phyloP scores from a whole-genome alignment of 2,113 vertebrate species.

The Sterrhoptilus dennistouni region DNA sequence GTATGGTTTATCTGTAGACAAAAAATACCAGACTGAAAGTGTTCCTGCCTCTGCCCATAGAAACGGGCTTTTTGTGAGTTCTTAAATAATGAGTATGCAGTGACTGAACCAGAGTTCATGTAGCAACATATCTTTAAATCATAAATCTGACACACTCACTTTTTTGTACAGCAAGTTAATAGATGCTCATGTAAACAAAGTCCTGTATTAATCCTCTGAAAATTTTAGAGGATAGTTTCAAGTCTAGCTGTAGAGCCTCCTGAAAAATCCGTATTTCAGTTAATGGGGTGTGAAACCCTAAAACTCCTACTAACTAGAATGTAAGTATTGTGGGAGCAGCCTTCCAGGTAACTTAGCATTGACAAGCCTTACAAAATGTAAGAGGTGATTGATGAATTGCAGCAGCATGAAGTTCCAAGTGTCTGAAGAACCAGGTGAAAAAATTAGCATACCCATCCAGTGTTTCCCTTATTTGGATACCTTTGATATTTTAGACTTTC shows the following conservation, averaged over 20 bases:
- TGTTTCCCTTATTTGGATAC: neutral
- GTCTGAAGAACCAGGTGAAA: neutral
- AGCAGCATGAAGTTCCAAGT: neutral
- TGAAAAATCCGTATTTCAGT: neutral
- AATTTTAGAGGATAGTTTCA: neutral
- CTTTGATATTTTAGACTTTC: neutral
- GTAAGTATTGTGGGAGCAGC: neutral
- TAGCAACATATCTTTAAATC: neutral
- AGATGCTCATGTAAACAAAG: fast-evolving
- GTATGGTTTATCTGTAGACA: neutral
- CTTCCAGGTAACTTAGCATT: neutral
- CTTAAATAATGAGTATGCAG: neutral
- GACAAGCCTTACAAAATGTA: neutral
- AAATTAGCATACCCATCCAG: neutral
- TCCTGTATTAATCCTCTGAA: neutral
- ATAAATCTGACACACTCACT: neutral
- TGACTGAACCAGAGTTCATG: neutral
- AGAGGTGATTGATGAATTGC: neutral
- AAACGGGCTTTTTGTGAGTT: neutral
- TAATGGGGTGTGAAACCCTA: neutral
- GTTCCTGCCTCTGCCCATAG: neutral
- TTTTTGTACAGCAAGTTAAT: neutral
- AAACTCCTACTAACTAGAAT: neutral
- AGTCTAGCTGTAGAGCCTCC: neutral
- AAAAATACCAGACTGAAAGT: neutral